Evolutionary conservation across 2,113 vertebrate species (phyloP), one percentile per base, ranked within the genome.

Genomic region (Nothoprocta perdicaria): DNA sequence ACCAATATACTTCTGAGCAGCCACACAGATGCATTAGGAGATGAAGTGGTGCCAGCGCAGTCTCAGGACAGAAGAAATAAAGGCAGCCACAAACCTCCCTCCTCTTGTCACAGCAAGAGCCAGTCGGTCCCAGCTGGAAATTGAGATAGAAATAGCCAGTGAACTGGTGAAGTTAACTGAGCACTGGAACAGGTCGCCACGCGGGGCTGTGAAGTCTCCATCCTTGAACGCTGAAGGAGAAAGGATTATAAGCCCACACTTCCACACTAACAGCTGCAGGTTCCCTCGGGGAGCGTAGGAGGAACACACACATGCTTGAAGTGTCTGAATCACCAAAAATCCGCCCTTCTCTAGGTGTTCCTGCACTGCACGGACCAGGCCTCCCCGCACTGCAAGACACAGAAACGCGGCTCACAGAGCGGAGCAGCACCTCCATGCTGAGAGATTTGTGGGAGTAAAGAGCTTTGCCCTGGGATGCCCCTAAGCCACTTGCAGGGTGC

Each of bases 111-210:
- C 58, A 55, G 3, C 33, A 76, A 73, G 23, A 89, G 22, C 29
- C 75, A 73, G 43, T 24, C 17, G 79, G 11, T 11, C 48, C 18
- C 69, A 84, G 66, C 31, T 65, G 48, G 52, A 84, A 74, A 53
- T 76, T 52, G 46, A 46, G 8, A 46, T 73, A 82, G 72, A 92
- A 87, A 69, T 3, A 7, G 41, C 67, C 84, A 73, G 14, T 50
- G 75, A 53, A 94, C 73, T 89, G 81, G 94, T 93, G 95, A 91
- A 31, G 80, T 55, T 29, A 29, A 29, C 53, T 55, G 53, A 55
- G 53, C 53, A 55, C 53, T 55, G 53, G 27, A 55, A 55, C 8
- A 55, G 53, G 53, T 16, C 29, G 26, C 27, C 53, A 29, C 9
- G 14, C 15, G 53, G 27, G 27, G 14, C 7, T 53, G 52, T 55